Percentiles rank a stretch among this genome's conserved stretches.
phyloP scores from a whole-genome alignment of 2,888 invertebrate species.

The Sarcophaga variegata region DNA sequence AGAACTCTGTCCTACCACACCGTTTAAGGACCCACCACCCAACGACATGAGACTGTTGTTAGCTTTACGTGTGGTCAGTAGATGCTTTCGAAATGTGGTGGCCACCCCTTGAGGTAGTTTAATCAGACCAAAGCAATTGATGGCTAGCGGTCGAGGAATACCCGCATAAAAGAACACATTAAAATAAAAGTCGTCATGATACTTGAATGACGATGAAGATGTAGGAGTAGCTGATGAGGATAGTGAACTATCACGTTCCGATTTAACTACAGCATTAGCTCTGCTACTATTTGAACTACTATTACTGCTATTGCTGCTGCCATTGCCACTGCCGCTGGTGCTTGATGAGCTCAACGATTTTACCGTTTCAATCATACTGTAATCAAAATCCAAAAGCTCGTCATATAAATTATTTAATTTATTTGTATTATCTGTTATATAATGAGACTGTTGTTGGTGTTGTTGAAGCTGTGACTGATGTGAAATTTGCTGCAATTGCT shows the following conservation, averaged over 20 bases:
- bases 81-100: conserved; percentile 77
- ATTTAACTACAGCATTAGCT: conserved; percentile 55
- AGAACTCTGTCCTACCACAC: conserved; percentile 74
- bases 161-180: conserved; percentile 76
- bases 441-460: conserved; percentile 51
- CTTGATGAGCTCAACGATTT: conserved; percentile 64
- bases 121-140: conserved; percentile 77
- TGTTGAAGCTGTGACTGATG: conserved; percentile 32
- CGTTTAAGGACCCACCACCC: conserved; percentile 72
- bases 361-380: conserved; percentile 76
- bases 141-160: conserved; percentile 76
- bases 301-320: conserved; percentile 47
- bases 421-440: conserved; percentile 12
- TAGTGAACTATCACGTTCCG: conserved; percentile 48
- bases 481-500: conserved; percentile 53
- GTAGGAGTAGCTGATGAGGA: conserved; percentile 25
- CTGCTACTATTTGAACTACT: conserved; percentile 62
- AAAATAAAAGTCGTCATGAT: conserved; percentile 76
- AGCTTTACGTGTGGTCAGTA: conserved; percentile 78
- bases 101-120: conserved; percentile 76
- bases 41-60: conserved; percentile 77
- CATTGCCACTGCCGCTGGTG: conserved; percentile 37
- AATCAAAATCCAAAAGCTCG: conserved; percentile 72
- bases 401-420: conserved; percentile 45
- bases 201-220: conserved; percentile 73